Conservation (phyloP, 1,140 invertebrate species). For the Diabrotica virgifera region DNA sequence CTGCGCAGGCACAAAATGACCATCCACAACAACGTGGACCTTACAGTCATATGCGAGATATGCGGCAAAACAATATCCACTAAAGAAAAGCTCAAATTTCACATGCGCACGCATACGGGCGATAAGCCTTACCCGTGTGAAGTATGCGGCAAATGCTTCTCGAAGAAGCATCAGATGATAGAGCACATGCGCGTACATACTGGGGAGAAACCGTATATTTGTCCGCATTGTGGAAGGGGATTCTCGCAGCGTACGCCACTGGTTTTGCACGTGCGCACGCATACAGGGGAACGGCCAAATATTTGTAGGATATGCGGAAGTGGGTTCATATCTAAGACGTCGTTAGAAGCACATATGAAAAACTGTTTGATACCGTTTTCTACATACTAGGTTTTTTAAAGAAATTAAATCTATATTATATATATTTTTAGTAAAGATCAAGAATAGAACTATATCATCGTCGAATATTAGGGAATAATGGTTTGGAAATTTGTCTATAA, state of each 20-base stretch:
- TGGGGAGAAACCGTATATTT: constrained; percentile 52
- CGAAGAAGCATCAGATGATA: constrained; percentile 46
- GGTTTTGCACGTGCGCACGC: constrained; percentile 52
- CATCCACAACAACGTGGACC: constrained; percentile 25
- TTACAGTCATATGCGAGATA: constrained; percentile 49
- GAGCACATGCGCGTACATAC: constrained; percentile 51
- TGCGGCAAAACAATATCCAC: constrained; percentile 45
- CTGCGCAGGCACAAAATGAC: constrained; percentile 10
- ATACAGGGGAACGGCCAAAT: constrained; percentile 49
- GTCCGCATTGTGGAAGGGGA: constrained; percentile 56
- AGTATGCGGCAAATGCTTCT: constrained; percentile 52
- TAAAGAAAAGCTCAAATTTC: constrained; percentile 46
- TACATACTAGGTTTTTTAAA: neutral
- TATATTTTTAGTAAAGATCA: too few species aligned
- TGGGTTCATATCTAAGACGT: constrained; percentile 55
- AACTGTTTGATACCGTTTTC: constrained; percentile 32
- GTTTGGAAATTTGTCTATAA: too few species aligned
- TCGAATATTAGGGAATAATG: too few species aligned
- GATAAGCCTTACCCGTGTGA: constrained; percentile 57
- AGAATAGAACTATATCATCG: too few species aligned
- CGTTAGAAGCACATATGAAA: constrained; percentile 60
- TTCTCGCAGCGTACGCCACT: constrained; percentile 67
- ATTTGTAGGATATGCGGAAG: constrained; percentile 50
- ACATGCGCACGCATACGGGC: constrained; percentile 53
- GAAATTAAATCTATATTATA: too few species aligned